Evolutionary conservation across 2,888 invertebrate genomes (phyloP).

Genomic region (Agrilus cyanescens): DNA sequence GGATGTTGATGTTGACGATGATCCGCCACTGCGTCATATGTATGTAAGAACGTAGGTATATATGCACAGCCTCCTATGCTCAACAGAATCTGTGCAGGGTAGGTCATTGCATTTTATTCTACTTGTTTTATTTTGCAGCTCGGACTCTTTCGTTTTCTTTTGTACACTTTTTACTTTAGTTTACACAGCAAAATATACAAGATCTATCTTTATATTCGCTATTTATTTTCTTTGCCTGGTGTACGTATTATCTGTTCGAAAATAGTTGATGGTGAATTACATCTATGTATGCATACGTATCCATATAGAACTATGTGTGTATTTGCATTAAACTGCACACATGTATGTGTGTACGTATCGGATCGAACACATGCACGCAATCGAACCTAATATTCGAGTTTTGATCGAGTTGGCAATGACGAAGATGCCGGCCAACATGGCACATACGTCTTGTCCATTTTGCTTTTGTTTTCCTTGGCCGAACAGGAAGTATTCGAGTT

Average conservation of each 20-base stretch:
- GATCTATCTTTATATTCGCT: slow-evolving; percentile 29
- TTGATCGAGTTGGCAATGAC: too few relatives aligned
- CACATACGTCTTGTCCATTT: too few relatives aligned
- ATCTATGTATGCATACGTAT: slow-evolving; percentile 1
- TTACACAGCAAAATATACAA: slow-evolving; percentile 24
- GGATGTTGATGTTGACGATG: too few relatives aligned
- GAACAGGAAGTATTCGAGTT: too few relatives aligned
- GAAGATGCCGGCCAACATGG: too few relatives aligned
- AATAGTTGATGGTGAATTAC: not conserved
- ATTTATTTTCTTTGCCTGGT: slow-evolving; percentile 22
- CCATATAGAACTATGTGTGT: not conserved
- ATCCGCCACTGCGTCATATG: slow-evolving; percentile 25
- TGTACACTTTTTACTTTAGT: slow-evolving; percentile 31
- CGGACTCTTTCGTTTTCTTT: slow-evolving; percentile 33
- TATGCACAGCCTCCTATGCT: slow-evolving; percentile 36
- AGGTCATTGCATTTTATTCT: slow-evolving; percentile 38
- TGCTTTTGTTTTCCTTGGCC: too few relatives aligned
- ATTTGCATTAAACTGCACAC: not conserved
- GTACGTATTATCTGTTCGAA: not conserved
- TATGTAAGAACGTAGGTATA: slow-evolving; percentile 21
- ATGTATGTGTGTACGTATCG: not conserved
- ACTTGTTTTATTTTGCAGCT: slow-evolving; percentile 35
- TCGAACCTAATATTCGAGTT: too few relatives aligned
- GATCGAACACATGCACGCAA: not conserved
- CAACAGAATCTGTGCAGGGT: slow-evolving; percentile 39